Conservation (phyloP, 2,888 invertebrate genomes). For the Podabrus alpinus region DNA sequence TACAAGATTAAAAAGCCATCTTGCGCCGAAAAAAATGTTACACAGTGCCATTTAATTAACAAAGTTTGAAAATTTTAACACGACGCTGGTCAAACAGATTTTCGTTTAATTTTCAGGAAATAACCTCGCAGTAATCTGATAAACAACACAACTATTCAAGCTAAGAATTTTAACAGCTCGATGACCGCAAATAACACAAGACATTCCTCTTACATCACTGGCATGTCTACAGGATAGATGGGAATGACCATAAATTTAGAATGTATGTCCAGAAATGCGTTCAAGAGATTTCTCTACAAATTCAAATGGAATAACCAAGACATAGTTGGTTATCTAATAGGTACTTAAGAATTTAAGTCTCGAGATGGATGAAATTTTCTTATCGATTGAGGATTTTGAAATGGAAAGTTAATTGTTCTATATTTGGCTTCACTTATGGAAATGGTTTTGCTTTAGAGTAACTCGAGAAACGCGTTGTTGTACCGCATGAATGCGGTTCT, state of each 20-base stretch:
- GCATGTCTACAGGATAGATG: conserved; percentile 30
- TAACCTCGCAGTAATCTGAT: conserved; percentile 39
- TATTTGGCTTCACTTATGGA: conserved; percentile 5
- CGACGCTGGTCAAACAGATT: conserved; percentile 6
- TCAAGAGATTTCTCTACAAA: conserved; percentile 5
- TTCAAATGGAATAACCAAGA: conserved; percentile 2
- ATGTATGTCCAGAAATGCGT: conserved; percentile 9
- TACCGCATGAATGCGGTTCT: conserved; percentile 42
- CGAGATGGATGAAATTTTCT: not conserved
- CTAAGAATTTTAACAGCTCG: conserved; percentile 52
- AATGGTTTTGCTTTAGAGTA: conserved; percentile 24
- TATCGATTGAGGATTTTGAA: not conserved
- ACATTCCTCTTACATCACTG: conserved; percentile 48
- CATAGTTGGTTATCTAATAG: not conserved
- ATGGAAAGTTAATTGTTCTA: not conserved
- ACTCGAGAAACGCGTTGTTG: conserved; percentile 31
- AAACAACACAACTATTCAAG: conserved; percentile 47
- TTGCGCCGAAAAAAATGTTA: not conserved
- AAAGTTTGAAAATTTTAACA: not conserved
- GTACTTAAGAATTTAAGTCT: not conserved
- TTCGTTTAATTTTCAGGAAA: conserved; percentile 31
- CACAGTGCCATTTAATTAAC: not conserved
- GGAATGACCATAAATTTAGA: conserved; percentile 26
- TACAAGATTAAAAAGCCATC: conserved; percentile 31
- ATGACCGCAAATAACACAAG: conserved; percentile 45